Conservation (phyloP, 2,113 vertebrate genomes). For the Nothobranchius kuhntae region DNA sequence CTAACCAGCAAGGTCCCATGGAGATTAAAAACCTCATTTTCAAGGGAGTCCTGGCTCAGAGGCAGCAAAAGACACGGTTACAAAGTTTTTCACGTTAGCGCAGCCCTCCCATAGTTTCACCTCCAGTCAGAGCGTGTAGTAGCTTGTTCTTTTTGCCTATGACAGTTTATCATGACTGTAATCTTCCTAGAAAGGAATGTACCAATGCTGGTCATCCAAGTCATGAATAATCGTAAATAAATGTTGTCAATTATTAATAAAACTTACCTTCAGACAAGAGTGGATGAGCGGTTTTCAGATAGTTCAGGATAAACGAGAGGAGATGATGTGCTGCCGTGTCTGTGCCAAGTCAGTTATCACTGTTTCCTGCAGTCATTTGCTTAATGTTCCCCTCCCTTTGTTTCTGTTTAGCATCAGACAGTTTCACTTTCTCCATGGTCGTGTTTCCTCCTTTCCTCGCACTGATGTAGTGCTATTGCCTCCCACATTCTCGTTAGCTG, state of each 20-base stretch:
- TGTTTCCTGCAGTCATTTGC: neutral
- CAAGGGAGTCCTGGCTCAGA: no score
- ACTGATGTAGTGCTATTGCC: constrained; percentile 15
- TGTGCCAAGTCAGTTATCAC: constrained; percentile 16
- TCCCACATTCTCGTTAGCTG: constrained; percentile 2
- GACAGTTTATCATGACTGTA: neutral
- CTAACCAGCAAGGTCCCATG: no score
- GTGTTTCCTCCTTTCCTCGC: constrained; percentile 17
- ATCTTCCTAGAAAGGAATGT: constrained; percentile 14
- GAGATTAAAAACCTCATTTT: no score
- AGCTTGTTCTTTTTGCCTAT: neutral
- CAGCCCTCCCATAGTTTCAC: neutral
- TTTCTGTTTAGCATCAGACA: constrained; percentile 13
- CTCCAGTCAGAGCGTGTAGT: neutral
- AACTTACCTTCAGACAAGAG: constrained; percentile 38
- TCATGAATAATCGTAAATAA: constrained; percentile 4
- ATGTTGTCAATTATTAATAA: constrained; percentile 26
- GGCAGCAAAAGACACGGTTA: no score
- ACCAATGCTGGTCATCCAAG: neutral
- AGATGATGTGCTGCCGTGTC: neutral
- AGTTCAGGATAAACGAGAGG: constrained; percentile 1
- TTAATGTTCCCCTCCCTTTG: constrained; percentile 10
- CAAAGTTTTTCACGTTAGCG: no score
- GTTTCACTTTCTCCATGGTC: constrained; percentile 25
- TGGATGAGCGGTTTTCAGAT: constrained; percentile 4